Evolutionary conservation across 2,888 invertebrate genomes (phyloP), one percentile per base, ranked within the genome.

Genomic region (Drosophila cognata): DNA sequence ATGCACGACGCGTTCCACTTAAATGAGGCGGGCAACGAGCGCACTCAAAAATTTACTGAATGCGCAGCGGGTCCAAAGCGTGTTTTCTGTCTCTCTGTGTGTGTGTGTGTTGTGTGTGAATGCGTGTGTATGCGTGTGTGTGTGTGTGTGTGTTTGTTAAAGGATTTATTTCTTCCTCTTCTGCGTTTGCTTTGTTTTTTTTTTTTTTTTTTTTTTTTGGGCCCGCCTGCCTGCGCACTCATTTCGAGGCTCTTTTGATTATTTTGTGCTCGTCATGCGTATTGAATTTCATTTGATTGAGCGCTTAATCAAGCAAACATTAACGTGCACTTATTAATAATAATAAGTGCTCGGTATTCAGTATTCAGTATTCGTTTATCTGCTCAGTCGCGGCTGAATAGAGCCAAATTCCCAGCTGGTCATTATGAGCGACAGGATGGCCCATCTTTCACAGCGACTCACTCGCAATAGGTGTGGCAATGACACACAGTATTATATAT

Each of bases 211-310:
- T 48, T 48, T 61, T 43, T 21, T 61, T 46, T 58, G 25, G 68
- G 31, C 56, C 29, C 46, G 43, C 53, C 74, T 65, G 64, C 59
- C 76, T 55, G 71, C 58, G 70, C 84, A 71, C 69, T 69, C 68
- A 76, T 62, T 70, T 63, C 41, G 64, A 73, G 67, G 69, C 64
- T 72, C 76, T 77, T 70, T 16, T 64, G 41, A 41, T 41, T 10
- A 10, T 76, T 81, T 66, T 73, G 65, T 64, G 77, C 53, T 67
- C 68, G 82, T 82, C 89, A 88, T 89, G 88, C 88, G 88, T 88
- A 83, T 87, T 88, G 88, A 82, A 88, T 87, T 87, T 87, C 87
- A 73, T 89, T 87, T 87, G 86, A 89, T 87, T 89, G 87, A 89
- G 83, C 86, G 89, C 78, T 85, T 85, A 87, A 87, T 87, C 87